A percentile compares a stretch with the other conserved stretches of the same genome.
Evolutionary conservation across 2,888 invertebrate species (phyloP).

Genomic region (Pyrgus malvae): DNA sequence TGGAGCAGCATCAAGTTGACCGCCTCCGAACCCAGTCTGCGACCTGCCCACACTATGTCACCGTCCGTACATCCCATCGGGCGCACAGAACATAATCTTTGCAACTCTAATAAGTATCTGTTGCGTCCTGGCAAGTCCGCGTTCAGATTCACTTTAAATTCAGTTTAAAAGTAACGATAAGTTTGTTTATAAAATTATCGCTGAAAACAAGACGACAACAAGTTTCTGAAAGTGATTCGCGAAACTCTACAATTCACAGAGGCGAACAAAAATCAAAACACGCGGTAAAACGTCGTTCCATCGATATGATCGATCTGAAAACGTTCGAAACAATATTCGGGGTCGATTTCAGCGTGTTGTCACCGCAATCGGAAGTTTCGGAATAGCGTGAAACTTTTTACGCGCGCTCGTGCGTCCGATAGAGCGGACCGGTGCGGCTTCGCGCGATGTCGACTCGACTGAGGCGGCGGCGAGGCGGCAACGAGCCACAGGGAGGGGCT

Average conservation of each 20-base stretch:
- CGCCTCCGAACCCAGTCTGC: conserved; percentile 67
- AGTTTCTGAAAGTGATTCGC: conserved; percentile 23
- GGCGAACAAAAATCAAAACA: conserved; percentile 32
- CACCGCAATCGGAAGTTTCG: conserved; percentile 64
- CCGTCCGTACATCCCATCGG: conserved; percentile 79
- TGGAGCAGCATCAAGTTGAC: conserved; percentile 84
- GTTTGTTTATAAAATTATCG: background rate
- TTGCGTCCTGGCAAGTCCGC: conserved; percentile 26
- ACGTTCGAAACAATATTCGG: conserved; percentile 34
- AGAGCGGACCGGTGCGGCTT: conserved; percentile 69
- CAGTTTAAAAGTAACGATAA: too few relatives aligned
- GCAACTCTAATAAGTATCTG: conserved; percentile 37
- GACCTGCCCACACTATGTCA: conserved; percentile 67
- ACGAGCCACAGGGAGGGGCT: conserved; percentile 76
- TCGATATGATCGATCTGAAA: conserved; percentile 32
- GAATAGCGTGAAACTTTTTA: conserved; percentile 71
- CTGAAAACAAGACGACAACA: background rate
- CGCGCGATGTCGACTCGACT: conserved; percentile 72
- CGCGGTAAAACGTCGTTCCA: conserved; percentile 37
- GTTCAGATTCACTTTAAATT: background rate
- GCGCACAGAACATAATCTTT: conserved; percentile 64
- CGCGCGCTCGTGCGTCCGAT: conserved; percentile 57
- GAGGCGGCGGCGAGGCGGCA: conserved; percentile 69
- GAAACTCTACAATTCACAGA: conserved; percentile 3
- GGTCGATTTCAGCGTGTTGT: conserved; percentile 44